Base-by-base conservation (phyloP, 2,888 invertebrate genomes). In the Disparrhopalites patrizii region DNA sequence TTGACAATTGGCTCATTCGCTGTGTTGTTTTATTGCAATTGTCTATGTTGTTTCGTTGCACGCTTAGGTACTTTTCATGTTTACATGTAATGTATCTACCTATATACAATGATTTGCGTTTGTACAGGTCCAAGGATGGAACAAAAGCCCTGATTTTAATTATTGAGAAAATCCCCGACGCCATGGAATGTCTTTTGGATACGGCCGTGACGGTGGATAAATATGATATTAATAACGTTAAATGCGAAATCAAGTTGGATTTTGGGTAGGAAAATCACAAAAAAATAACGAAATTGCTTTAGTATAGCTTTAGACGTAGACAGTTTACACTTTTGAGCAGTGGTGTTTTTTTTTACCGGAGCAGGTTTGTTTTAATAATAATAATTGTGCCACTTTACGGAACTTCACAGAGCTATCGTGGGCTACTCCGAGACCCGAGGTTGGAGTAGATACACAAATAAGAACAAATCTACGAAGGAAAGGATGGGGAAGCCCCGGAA, bases 151-250 rank as follows among this genome's bases (percentile, higher is more conserved):
- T 74, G 47, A 70, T 71, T 23, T 47, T 74, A 23, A 74, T 74
- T 66, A 68, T 74, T 13, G 74, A 74, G 40, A 74, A 74, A 56
- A 73, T 73, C 25, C 74, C 74, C 18, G 73, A 74, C 40, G 74
- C 74, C 1, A 74, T 74, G 74, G 74, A 74, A 60, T 70, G 70
- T 55, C 62, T 74, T 51, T 54, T 74, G 8, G 71, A 68, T 28
- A 68, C 70, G 27, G 74, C 74, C 8, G 72, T 74, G 10, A 60
- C 72, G 13, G 68, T 74, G 31, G 68, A 72, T 47, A 73, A 74
- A 40, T 74, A 74, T 58, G 72, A 74, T 30, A 65, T 71, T 4
- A 71, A 69, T 8, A 74, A 74, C 65, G 71, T 72, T 20, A 74
- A 74, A 63, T 74, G 74, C 51, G 73, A 74, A 64, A 40, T 74